Evolutionary conservation across 2,113 vertebrate genomes (phyloP).

Genomic region (Noctilio leporinus): DNA sequence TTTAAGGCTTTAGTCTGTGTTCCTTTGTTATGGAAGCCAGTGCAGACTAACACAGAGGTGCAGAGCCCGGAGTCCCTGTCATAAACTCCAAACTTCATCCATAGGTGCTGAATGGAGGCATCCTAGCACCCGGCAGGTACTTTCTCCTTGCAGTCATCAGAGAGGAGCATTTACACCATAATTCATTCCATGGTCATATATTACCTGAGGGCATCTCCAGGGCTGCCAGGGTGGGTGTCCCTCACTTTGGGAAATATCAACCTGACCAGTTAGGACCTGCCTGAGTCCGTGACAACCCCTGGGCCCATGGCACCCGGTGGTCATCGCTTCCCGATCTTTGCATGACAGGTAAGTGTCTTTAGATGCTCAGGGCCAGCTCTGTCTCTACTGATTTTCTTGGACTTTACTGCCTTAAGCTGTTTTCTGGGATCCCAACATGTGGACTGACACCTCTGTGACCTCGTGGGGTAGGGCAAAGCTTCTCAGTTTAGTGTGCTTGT

Average conservation of each 20-base stretch:
- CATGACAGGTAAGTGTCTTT: fast-evolving
- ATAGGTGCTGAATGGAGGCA: neutral
- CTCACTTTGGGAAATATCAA: neutral
- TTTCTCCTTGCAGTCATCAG: neutral
- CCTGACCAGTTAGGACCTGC: neutral
- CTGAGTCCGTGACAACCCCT: neutral
- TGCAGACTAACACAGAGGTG: neutral
- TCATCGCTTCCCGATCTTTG: neutral
- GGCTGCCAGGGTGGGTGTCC: neutral
- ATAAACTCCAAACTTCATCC: neutral
- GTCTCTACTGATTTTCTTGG: neutral
- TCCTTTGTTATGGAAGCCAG: neutral
- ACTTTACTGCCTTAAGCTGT: neutral
- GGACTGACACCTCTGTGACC: neutral
- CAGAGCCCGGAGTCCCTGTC: neutral
- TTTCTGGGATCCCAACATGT: neutral
- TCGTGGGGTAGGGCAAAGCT: neutral
- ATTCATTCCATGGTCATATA: neutral
- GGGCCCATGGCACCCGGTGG: neutral
- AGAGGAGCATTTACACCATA: neutral
- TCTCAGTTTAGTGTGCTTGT: neutral
- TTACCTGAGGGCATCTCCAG: too few relatives aligned
- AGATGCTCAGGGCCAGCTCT: neutral
- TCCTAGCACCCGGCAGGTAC: neutral
- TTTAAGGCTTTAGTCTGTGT: neutral